Percentiles rank a stretch among this genome's conserved stretches.
phyloP scores from a whole-genome alignment of 2,888 invertebrate species.

The Mechanitis messenoides region DNA sequence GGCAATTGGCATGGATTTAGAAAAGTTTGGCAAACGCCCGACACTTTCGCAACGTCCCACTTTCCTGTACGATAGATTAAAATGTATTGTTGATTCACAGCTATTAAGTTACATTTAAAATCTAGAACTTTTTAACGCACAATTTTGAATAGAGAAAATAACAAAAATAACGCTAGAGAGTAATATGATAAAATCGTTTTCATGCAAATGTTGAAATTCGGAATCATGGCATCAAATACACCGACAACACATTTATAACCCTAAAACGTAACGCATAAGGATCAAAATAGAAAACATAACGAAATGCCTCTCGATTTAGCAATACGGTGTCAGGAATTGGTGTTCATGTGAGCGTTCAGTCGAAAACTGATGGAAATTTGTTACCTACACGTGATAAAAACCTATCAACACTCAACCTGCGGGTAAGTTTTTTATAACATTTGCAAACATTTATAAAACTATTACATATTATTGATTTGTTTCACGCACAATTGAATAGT shows the following conservation, averaged over 20 bases:
- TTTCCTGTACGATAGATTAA: conserved; percentile 15
- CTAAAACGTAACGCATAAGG: neutral
- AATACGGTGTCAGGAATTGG: conserved; percentile 26
- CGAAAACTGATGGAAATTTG: conserved; percentile 28
- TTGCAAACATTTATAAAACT: neutral
- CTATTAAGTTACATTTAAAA: conserved; percentile 6
- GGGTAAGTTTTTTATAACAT: neutral
- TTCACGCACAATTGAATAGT: too few species aligned
- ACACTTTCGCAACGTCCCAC: conserved; percentile 25
- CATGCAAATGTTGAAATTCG: neutral
- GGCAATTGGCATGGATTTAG: conserved; percentile 12
- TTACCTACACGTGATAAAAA: conserved; percentile 16
- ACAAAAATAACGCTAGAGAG: neutral
- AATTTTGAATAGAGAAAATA: too few species aligned
- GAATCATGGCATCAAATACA: neutral
- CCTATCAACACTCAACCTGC: conserved; percentile 11
- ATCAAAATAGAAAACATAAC: neutral
- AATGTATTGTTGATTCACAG: conserved; percentile 8
- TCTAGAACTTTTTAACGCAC: too few species aligned
- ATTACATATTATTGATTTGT: too few species aligned
- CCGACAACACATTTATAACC: too few species aligned
- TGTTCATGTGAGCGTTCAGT: conserved; percentile 29
- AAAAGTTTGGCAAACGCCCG: conserved; percentile 33
- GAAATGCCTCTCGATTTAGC: conserved; percentile 6
- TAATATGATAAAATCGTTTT: neutral